Base-by-base conservation (phyloP, 2,888 invertebrate genomes). In the Aplocera efformata region DNA sequence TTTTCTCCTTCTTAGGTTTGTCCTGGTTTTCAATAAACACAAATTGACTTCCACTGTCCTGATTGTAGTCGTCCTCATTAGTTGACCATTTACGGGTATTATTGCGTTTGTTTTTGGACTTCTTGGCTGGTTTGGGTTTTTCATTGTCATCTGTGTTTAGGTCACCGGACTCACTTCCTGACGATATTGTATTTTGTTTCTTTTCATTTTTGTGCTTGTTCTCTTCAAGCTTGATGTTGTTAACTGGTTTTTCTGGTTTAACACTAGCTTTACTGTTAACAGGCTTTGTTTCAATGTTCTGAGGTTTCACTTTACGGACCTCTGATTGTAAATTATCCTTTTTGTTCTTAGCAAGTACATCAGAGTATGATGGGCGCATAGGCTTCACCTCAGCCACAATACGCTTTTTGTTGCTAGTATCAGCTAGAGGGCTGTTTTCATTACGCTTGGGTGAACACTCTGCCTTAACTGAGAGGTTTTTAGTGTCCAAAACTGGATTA, bases 371-470 rank as follows among this genome's bases (percentile, higher is more conserved):
- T 32, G 95, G 95, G 36, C 95, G 90, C 95, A 95, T 95, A 0
- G 95, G 95, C 63, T 94, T 94, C 0, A 96, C 95, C 80, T 95
- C 95, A 23, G 95, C 95, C 0, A 95, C 92, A 72, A 94, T 94
- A 33, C 95, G 90, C 40, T 93, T 93, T 57, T 91, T 91, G 43
- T 77, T 88, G 51, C 86, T 89, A 13, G 89, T 90, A 41, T 90
- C 89, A 56, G 90, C 90, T 32, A 88, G 56, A 10, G 85, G 86
- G 43, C 78, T 81, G 42, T 76, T 79, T 49, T 85, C 88, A 70
- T 80, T 82, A 41, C 80, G 69, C 44, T 85, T 88, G 10, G 82
- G 82, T 22, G 85, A 84, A 41, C 65, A 74, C 5, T 83, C 80
- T 22, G 59, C 48, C 53, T 80, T 83, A 0, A 76, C 41, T 20